These are phyloP conservation scores for Megaceryle torquata DNA, from an alignment of 2,113 vertebrate genomes.

Conservation along the genomic window DNA sequence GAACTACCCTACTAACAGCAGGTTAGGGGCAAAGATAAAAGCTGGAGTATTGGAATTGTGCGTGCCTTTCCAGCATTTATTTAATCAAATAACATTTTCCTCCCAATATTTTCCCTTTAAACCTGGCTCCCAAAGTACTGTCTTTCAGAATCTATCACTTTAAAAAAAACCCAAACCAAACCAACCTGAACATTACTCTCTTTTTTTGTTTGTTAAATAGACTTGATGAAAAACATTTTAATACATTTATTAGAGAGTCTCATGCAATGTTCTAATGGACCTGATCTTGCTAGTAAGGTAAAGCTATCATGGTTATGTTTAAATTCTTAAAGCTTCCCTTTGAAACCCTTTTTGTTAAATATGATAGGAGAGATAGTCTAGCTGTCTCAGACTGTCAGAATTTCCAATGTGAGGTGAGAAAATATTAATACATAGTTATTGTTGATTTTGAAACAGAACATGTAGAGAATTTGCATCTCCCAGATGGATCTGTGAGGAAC, in stretches of 20 bases:
- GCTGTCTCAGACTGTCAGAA: background rate
- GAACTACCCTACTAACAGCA: background rate
- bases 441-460: background rate
- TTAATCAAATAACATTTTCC: background rate
- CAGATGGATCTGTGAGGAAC: background rate
- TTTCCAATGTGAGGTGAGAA: background rate
- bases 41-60: background rate
- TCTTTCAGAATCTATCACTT: background rate
- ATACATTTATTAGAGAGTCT: background rate
- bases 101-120: background rate
- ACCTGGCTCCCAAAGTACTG: background rate
- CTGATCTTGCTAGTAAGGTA: background rate
- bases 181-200: background rate
- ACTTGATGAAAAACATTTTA: background rate
- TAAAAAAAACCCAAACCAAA: background rate
- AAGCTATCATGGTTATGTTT: background rate
- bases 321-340: background rate
- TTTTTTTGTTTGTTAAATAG: background rate
- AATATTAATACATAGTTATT: background rate
- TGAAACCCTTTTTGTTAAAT: background rate
- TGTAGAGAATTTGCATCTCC: background rate
- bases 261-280: background rate
- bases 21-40: background rate
- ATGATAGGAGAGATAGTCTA: background rate
- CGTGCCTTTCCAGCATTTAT: background rate